Conservation (phyloP, 2,888 invertebrate species). For the Hypolimnas misippus region DNA sequence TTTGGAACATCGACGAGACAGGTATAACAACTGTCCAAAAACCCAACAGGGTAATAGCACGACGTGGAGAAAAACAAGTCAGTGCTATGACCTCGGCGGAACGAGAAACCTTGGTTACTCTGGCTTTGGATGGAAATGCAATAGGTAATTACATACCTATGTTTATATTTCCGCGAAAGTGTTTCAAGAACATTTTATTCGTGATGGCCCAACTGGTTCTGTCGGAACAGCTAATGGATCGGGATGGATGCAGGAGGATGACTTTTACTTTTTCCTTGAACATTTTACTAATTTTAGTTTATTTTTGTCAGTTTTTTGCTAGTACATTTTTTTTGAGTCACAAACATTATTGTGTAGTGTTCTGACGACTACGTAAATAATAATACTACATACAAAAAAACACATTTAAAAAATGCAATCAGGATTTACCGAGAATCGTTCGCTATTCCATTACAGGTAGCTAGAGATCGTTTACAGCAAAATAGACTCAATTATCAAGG, state of each 20-base stretch:
- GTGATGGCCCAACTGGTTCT: conserved; percentile 45
- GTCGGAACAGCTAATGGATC: conserved; percentile 46
- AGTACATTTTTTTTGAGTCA: no score
- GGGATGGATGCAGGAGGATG: conserved; percentile 49
- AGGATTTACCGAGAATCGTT: no score
- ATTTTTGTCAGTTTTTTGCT: no score
- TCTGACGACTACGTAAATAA: no score
- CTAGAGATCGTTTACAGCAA: no score
- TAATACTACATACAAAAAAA: no score
- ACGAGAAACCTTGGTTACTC: conserved; percentile 43
- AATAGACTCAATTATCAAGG: no score
- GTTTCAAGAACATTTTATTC: conserved; percentile 50
- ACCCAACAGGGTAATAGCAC: conserved; percentile 54
- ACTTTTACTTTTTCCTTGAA: conserved; percentile 36
- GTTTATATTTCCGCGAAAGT: conserved; percentile 53
- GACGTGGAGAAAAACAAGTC: conserved; percentile 49
- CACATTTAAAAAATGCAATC: no score
- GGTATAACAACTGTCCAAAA: conserved; percentile 60
- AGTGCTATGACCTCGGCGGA: conserved; percentile 51
- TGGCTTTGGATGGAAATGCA: conserved; percentile 44
- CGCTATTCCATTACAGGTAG: no score
- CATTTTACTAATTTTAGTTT: no score
- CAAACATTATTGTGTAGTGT: no score
- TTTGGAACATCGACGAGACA: conserved; percentile 61
- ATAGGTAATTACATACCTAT: conserved; percentile 41